Evolutionary conservation across 2,888 invertebrate species (phyloP), one percentile per base, ranked within the genome.

Genomic region (Cephus nigrinus): DNA sequence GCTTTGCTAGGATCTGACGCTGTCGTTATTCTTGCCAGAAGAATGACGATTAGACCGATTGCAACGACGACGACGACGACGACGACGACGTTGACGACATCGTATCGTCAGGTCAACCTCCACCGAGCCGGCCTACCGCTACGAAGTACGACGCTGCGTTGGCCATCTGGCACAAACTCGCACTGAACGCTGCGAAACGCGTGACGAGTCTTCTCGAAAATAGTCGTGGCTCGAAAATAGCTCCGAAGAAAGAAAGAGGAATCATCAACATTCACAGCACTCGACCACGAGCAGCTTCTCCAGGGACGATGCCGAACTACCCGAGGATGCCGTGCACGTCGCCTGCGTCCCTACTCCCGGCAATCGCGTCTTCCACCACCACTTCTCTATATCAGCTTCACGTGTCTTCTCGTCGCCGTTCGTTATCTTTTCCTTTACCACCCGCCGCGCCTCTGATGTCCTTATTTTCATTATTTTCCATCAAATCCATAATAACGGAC

Each of bases 161-260:
- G 85, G 86, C 89, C 88, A 88, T 89, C 88, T 88, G 90, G 86
- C 87, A 85, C 85, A 83, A 86, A 86, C 87, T 86, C 85, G 87
- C 84, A 89, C 90, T 89, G 89, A 89, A 88, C 86, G 84, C 84
- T 84, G 86, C 85, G 84, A 88, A 89, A 90, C 87, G 88, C 87
- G 86, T 89, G 87, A 89, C 88, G 86, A 85, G 85, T 85, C 84
- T 86, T 85, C 86, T 87, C 89, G 88, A 88, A 89, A 88, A 88
- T 88, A 88, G 90, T 89, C 88, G 83, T 79, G 86, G 86, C 88
- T 88, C 89, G 80, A 89, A 90, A 91, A 91, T 90, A 90, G 88
- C 88, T 36, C n/a, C 87, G 85, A 77, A 84, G 83, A 83, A 83
- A 83, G 83, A 86, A 86, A 87, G 84, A 85, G 86, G 86, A 86